phyloP scores from a whole-genome alignment of 2,797 vertebrate genomes.

The Pangasius larnaudii region DNA sequence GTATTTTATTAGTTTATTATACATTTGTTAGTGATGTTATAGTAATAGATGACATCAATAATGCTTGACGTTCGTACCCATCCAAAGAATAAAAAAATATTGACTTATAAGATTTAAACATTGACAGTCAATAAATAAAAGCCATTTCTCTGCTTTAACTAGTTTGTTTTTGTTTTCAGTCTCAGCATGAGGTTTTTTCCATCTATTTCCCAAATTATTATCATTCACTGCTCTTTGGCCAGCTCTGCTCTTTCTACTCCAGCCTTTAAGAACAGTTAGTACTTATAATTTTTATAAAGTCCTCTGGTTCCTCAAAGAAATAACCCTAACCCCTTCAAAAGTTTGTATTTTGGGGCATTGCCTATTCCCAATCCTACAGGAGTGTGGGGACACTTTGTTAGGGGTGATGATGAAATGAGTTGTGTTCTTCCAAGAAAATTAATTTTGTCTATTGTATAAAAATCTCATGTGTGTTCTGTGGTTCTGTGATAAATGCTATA shows the following conservation, averaged over 20 bases:
- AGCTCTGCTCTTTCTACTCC: not conserved
- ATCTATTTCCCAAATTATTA: not conserved
- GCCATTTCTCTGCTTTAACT: not conserved
- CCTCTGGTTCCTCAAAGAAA: not conserved
- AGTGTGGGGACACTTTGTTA: not conserved
- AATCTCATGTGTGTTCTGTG: not conserved
- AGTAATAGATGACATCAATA: not conserved
- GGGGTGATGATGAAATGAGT: not conserved
- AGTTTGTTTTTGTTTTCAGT: not conserved
- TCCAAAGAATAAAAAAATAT: not conserved
- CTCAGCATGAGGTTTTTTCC: not conserved
- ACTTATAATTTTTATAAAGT: not conserved
- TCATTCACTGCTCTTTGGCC: not conserved
- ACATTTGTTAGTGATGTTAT: not conserved
- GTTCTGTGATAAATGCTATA: too few species aligned
- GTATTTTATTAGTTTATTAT: not conserved
- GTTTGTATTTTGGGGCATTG: not conserved
- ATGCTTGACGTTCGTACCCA: not conserved
- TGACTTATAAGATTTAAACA: not conserved
- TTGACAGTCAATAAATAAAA: not conserved
- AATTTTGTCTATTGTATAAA: not conserved
- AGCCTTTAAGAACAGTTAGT: not conserved
- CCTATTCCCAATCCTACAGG: not conserved
- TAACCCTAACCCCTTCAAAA: not conserved
- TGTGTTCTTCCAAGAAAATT: not conserved